Evolutionary conservation across 2,888 invertebrate species (phyloP), one percentile per base, ranked within the genome.

Genomic region (Pammene aurita): DNA sequence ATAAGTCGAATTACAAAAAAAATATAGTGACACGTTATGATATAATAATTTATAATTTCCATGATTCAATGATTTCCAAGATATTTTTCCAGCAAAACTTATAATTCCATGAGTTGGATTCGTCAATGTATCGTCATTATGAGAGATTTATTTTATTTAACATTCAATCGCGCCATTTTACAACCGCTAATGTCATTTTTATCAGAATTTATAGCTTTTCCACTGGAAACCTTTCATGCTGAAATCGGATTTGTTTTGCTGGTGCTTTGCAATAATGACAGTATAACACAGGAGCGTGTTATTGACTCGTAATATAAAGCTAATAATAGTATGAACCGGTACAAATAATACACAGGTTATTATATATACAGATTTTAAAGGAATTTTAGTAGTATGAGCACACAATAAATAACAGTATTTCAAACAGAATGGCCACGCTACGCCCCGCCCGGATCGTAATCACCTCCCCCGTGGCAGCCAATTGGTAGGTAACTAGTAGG

Each of bases 181-280:
- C 26, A 46, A 60, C 58, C 58, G 58, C 34, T 60, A 60, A 60
- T 60, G 58, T 46, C 34, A 60, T 60, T 60, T 60, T 46, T 60
- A 60, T 60, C 58, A 14, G 46, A 60, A 60, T 60, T 60, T 44
- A 60, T 60, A 18, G 44, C 58, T 60, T 46, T 60, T 46, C 34
- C 44, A 34, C 26, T 57, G 42, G 13, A 42, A 41, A 57, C 57
- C 46, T 46, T 60, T 60, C 34, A 46, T 34, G 46, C 16, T 34
- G n/a, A 46, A 60, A 60, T 60, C 34, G 58, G 34, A 34, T 60
- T 60, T 60, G 46, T 46, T 34, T 44, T 60, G 34, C 58, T 34
- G 44, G n/a, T 34, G 46, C 5, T 7, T 34, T n/a, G 44, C 44
- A n/a, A 44, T 44, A 9, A 26, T 60, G 44, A 13, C 10, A 5